phyloP scores from a whole-genome alignment of 2,113 vertebrate genomes.

The Malurus alboscapulatus region DNA sequence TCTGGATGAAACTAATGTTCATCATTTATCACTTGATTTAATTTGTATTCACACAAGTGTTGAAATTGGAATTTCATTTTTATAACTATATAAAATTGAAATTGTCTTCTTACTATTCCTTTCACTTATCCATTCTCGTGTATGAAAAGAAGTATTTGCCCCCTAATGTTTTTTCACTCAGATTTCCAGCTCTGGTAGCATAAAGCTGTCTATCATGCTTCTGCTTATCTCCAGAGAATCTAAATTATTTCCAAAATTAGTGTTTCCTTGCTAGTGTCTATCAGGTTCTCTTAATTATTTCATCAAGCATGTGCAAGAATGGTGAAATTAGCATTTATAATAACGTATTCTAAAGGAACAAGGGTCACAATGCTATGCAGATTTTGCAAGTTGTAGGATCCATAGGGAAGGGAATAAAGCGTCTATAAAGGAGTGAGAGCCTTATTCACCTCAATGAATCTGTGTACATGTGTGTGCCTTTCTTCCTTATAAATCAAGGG shows the following conservation, averaged over 20 bases:
- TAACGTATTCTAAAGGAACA: neutral
- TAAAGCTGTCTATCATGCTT: neutral
- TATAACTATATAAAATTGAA: neutral
- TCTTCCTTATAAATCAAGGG: neutral
- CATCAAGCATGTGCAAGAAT: neutral
- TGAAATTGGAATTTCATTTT: neutral
- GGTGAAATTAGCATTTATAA: conserved; percentile 1
- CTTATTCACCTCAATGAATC: neutral
- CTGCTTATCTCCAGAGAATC: neutral
- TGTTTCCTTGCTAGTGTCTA: neutral
- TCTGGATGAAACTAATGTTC: neutral
- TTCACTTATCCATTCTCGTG: neutral
- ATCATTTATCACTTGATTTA: neutral
- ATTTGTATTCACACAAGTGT: neutral
- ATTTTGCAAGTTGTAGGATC: neutral
- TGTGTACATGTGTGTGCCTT: rapidly evolving
- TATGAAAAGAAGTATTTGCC: neutral
- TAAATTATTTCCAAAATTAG: conserved; percentile 10
- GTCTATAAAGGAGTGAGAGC: neutral
- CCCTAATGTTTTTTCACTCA: neutral
- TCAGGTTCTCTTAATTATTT: neutral
- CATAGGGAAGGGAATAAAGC: neutral
- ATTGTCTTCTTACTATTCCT: neutral
- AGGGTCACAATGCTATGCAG: neutral
- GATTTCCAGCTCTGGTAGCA: neutral